These are phyloP conservation scores for Nylanderia fulva DNA, from an alignment of 1,140 invertebrate genomes.

Conservation along the genomic window DNA sequence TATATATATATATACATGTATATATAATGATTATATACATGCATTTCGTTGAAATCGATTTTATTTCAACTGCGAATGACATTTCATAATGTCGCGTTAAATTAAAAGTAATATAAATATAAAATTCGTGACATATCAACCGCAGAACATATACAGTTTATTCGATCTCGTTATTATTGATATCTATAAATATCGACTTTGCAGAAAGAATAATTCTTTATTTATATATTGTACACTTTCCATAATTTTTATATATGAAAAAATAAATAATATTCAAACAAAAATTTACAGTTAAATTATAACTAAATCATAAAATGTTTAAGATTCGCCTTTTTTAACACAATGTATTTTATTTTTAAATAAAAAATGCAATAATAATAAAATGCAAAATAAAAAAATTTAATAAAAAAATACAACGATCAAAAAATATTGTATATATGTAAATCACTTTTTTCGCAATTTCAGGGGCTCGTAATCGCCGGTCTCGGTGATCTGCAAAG, in stretches of 20 bases:
- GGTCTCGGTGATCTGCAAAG: constrained; percentile 96
- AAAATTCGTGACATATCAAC: background rate
- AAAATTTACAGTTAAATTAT: background rate
- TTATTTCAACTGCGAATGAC: background rate
- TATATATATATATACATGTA: background rate
- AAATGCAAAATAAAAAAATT: too few relatives aligned
- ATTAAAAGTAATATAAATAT: constrained; percentile 12
- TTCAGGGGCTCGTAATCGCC: constrained; percentile 94
- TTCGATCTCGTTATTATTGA: background rate
- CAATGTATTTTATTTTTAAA: too few relatives aligned
- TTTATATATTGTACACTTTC: background rate
- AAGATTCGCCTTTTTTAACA: background rate
- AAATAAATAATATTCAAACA: background rate
- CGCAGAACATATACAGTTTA: background rate
- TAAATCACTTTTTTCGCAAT: background rate
- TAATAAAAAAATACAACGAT: background rate
- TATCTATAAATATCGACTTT: background rate
- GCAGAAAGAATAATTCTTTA: background rate
- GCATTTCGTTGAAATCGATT: background rate
- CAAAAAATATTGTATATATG: background rate
- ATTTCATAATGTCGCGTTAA: background rate
- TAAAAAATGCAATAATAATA: too few relatives aligned
- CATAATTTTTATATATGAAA: background rate
- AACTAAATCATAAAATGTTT: background rate
- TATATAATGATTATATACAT: background rate